These are phyloP conservation scores for Pterobdella sp. DNA, from an alignment of 2,888 invertebrate species.

Conservation along the genomic window DNA sequence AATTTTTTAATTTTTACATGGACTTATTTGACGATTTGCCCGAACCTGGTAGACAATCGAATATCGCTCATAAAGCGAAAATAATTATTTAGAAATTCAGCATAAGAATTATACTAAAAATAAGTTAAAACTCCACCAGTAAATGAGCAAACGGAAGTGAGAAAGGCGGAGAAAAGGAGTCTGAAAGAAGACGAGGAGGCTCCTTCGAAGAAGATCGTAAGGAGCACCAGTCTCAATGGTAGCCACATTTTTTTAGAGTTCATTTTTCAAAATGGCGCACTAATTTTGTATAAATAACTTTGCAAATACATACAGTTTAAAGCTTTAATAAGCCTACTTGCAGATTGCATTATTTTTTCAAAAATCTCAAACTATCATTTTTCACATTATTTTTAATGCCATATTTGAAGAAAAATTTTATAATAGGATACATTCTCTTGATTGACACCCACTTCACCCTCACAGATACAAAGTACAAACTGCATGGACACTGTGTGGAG, in stretches of 20 bases:
- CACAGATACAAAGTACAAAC: conserved; percentile 34
- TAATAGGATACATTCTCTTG: not conserved
- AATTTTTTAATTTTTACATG: conserved; percentile 8
- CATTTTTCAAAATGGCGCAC: too few species aligned
- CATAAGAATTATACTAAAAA: not conserved
- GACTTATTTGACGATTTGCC: conserved; percentile 28
- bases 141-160: not conserved
- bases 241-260: too few species aligned
- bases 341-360: too few species aligned
- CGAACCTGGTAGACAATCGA: conserved; percentile 14
- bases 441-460: not conserved
- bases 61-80: not conserved
- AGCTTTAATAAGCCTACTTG: too few species aligned
- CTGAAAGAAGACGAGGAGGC: not conserved
- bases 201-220: not conserved
- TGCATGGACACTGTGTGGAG: conserved; percentile 45
- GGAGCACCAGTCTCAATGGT: not conserved
- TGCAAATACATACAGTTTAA: too few species aligned
- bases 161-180: not conserved
- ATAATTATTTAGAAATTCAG: not conserved
- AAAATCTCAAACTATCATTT: too few species aligned
- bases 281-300: too few species aligned
- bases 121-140: not conserved
- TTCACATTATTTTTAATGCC: not conserved
- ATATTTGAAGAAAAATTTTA: not conserved